Evolutionary conservation across 2,797 vertebrate species (phyloP).

Genomic region (Corythornis leucogaster): DNA sequence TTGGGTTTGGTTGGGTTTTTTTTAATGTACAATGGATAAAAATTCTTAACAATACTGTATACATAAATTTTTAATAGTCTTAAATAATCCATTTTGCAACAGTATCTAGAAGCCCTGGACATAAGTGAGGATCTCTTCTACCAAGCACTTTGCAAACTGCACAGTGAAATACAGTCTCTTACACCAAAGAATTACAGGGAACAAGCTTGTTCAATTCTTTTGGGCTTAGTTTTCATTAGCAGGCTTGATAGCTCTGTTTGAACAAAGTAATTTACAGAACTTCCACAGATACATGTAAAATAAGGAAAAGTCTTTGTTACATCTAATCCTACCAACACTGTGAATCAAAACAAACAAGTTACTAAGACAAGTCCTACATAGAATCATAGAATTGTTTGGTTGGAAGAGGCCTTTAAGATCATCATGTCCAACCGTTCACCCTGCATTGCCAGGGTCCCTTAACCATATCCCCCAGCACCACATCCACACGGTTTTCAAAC

Average conservation of each 20-base stretch:
- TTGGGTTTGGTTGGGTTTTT: no score
- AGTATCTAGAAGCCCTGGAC: neutral
- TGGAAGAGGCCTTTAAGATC: no score
- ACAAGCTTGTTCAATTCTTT: neutral
- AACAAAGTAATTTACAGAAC: neutral
- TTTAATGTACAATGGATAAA: neutral
- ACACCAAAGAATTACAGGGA: neutral
- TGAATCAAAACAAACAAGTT: neutral
- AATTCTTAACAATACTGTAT: neutral
- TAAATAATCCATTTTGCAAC: neutral
- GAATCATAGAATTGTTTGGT: no score
- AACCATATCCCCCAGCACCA: no score
- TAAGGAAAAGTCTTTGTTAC: neutral
- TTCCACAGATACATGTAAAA: neutral
- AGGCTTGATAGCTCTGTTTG: neutral
- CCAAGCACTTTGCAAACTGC: neutral
- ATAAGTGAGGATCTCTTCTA: neutral
- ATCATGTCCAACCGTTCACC: no score
- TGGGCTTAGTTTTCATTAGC: neutral
- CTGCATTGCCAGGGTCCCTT: no score
- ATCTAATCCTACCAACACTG: neutral
- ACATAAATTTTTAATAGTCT: neutral
- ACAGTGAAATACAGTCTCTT: neutral
- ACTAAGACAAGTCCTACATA: neutral
- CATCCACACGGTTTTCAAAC: no score